Evolutionary conservation across 1,140 invertebrate species (phyloP), one percentile per base, ranked within the genome.

Genomic region (Pogonomyrmex barbatus): DNA sequence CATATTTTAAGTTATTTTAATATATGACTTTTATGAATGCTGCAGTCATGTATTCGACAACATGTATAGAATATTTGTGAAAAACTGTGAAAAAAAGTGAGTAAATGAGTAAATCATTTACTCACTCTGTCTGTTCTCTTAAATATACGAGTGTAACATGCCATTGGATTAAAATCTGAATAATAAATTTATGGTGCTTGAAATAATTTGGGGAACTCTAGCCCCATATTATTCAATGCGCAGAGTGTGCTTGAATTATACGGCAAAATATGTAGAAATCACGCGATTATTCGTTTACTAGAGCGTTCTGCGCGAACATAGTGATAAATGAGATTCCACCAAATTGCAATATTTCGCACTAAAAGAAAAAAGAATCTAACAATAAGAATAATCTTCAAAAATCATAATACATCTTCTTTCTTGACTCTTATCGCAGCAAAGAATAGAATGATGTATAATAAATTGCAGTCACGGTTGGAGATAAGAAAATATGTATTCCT

Each of bases 131-230:
- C 17, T 58, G 10, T 58, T 82, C 42, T 17, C 39, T 60, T 83
- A 58, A 58, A 73, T 30, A 36, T 9, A 54, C 17, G 2, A 3
- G 30, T 9, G 12, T 39, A 82, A 58, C 12, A 24, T 6, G 5
- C 24, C 54, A 10, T 30, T n/a, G 14, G 33, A 81, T 81, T 56
- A 81, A 83, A 83, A 62, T 50, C 10, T 83, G 42, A 73, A 83
- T 83, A 83, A 83, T 73, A 50, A 73, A 83, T 82, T 60, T 82
- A 73, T 71, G 14, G 9, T 73, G 39, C 45, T 73, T 24, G 54
- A n/a, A 73, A 73, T 82, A 73, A 82, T 82, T 36, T 12, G 17
- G 30, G 24, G 10, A 58, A 39, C 52, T 70, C 52, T 45, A 24
- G 17, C 24, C 4, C 2, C 10, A 39, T 24, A 24, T n/a, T 73